These are phyloP conservation scores for Eriosoma lanigerum DNA, from an alignment of 1,140 invertebrate species.

Conservation along the genomic window DNA sequence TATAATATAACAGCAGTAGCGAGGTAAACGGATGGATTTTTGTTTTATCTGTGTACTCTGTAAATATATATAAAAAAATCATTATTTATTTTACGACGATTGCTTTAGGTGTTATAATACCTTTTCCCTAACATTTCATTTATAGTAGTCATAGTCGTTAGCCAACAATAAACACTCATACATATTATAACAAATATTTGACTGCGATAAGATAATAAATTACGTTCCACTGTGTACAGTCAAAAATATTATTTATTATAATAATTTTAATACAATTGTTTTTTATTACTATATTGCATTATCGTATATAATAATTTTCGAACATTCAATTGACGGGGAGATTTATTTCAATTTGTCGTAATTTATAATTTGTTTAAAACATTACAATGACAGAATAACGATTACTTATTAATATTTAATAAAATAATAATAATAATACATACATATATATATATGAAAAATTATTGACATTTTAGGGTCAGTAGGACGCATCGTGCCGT, in stretches of 20 bases:
- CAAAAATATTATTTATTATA: conserved; percentile 35
- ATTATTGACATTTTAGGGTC: conserved; percentile 44
- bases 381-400: not conserved
- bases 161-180: conserved; percentile 38
- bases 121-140: conserved; percentile 19
- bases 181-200: conserved; percentile 33
- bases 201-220: conserved; percentile 46
- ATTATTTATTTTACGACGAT: conserved; percentile 42
- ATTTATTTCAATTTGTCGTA: not conserved
- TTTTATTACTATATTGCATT: not conserved
- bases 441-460: not conserved
- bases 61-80: conserved; percentile 22
- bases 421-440: not conserved
- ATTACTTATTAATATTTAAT: conserved; percentile 25
- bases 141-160: conserved; percentile 32
- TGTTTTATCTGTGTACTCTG: conserved; percentile 28
- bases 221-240: not conserved
- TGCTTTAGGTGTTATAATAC: conserved; percentile 31
- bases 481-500: conserved; percentile 1
- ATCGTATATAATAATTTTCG: too few species aligned
- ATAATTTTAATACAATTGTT: conserved; percentile 15
- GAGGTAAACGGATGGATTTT: conserved; percentile 28
- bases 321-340: not conserved
- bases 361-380: not conserved
- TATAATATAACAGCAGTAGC: not conserved